Evolutionary conservation across 2,113 vertebrate species (phyloP).

Genomic region (Rattus rattus): DNA sequence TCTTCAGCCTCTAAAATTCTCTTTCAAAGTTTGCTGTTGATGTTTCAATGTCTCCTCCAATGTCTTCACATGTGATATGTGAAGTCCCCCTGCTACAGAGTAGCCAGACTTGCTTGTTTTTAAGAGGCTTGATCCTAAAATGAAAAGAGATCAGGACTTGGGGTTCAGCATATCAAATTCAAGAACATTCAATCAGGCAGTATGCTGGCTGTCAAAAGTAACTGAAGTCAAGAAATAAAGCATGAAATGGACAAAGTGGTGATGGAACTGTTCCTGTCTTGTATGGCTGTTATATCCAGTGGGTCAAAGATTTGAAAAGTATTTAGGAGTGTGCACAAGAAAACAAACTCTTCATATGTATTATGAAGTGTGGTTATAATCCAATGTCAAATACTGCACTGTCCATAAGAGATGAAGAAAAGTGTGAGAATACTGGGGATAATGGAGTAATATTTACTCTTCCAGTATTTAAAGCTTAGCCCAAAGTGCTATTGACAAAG

Average conservation of each 20-base stretch:
- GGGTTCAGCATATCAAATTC: not conserved
- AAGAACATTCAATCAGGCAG: not conserved
- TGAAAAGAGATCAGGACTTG: not conserved
- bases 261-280: not conserved
- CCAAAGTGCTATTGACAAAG: slow-evolving; percentile 75
- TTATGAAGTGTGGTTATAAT: not conserved
- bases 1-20: not conserved
- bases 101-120: not conserved
- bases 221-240: not conserved
- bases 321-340: not conserved
- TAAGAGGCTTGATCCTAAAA: not conserved
- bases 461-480: slow-evolving; percentile 69
- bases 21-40: not conserved
- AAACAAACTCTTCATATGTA: not conserved
- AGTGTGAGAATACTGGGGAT: not conserved
- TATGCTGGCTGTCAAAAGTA: not conserved
- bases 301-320: not conserved
- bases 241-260: not conserved
- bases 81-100: not conserved
- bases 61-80: not conserved
- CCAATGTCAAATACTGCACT: not conserved
- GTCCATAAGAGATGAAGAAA: not conserved
- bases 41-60: not conserved
- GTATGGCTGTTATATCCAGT: not conserved
- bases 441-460: slow-evolving; percentile 48